phyloP scores from a whole-genome alignment of 2,888 invertebrate species.

The Quadriops clusia region DNA sequence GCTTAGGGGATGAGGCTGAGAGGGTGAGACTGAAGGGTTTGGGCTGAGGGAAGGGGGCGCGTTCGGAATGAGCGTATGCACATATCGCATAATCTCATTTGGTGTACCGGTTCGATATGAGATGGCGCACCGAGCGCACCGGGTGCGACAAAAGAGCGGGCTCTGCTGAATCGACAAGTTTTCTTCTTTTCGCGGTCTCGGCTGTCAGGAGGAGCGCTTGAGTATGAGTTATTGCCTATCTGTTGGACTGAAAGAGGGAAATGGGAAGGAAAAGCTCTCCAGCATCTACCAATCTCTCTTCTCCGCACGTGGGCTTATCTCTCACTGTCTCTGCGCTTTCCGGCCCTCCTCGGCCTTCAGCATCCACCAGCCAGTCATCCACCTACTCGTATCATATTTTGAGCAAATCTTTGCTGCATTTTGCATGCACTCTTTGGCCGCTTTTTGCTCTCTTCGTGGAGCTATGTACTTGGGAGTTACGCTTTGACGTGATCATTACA shows the following conservation, averaged over 20 bases:
- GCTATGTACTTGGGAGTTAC: too few species aligned
- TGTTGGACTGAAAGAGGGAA: slow-evolving; percentile 33
- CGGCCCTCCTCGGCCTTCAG: too few species aligned
- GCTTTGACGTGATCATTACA: too few species aligned
- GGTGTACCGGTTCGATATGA: slow-evolving; percentile 12
- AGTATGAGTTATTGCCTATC: slow-evolving; percentile 36
- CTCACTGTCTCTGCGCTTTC: slow-evolving; percentile 13
- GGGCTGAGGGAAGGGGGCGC: too few species aligned
- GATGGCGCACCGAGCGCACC: slow-evolving; percentile 12
- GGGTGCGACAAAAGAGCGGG: slow-evolving; percentile 39
- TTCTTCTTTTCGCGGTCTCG: slow-evolving; percentile 31
- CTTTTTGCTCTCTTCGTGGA: too few species aligned
- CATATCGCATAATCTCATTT: slow-evolving; percentile 26
- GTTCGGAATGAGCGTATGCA: slow-evolving; percentile 20
- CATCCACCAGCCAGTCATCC: too few species aligned
- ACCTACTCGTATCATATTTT: too few species aligned
- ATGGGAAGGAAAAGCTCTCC: slow-evolving; percentile 32
- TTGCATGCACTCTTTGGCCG: too few species aligned
- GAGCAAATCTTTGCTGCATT: too few species aligned
- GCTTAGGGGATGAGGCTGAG: too few species aligned
- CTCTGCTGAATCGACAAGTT: slow-evolving; percentile 42
- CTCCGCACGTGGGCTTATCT: slow-evolving; percentile 21
- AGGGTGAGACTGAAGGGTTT: too few species aligned
- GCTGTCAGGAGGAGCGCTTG: slow-evolving; percentile 27
- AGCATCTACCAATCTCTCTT: slow-evolving; percentile 23